Conservation (phyloP, 2,888 invertebrate genomes). For the Calliscelio sp. region DNA sequence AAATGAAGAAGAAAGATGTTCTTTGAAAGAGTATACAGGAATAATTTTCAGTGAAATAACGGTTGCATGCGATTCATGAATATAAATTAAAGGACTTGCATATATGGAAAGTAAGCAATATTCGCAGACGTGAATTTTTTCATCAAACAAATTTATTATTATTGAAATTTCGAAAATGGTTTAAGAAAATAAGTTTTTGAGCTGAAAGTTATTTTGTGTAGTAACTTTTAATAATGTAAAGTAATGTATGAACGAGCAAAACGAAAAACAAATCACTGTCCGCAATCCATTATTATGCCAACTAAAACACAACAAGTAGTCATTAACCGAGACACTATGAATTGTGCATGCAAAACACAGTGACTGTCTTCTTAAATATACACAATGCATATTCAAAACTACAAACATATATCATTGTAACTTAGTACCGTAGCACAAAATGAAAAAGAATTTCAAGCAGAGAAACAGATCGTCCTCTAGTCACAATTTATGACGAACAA, state of each 20-base stretch:
- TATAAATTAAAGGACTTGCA: no score
- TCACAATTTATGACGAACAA: neutral
- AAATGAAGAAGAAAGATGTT: no score
- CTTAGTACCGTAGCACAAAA: conserved; percentile 9
- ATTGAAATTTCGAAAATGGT: no score
- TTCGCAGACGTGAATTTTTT: no score
- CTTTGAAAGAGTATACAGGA: no score
- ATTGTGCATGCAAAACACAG: conserved; percentile 28
- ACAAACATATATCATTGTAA: conserved; percentile 17
- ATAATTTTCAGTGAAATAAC: no score
- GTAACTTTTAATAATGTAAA: no score
- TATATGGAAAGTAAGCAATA: no score
- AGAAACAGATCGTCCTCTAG: conserved; percentile 5
- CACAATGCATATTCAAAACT: conserved; percentile 38
- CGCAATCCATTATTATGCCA: conserved; percentile 26
- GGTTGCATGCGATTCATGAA: no score
- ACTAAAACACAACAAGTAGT: conserved; percentile 28
- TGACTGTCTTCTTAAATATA: conserved; percentile 31
- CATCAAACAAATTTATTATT: no score
- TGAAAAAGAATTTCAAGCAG: conserved; percentile 1
- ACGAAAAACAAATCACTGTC: conserved; percentile 2
- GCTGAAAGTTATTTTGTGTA: no score
- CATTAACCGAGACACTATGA: conserved; percentile 40
- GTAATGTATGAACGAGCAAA: neutral
- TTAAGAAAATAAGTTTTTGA: neutral